Evolutionary conservation across 2,113 vertebrate species (phyloP).

Genomic region (Neomonachus schauinslandi): DNA sequence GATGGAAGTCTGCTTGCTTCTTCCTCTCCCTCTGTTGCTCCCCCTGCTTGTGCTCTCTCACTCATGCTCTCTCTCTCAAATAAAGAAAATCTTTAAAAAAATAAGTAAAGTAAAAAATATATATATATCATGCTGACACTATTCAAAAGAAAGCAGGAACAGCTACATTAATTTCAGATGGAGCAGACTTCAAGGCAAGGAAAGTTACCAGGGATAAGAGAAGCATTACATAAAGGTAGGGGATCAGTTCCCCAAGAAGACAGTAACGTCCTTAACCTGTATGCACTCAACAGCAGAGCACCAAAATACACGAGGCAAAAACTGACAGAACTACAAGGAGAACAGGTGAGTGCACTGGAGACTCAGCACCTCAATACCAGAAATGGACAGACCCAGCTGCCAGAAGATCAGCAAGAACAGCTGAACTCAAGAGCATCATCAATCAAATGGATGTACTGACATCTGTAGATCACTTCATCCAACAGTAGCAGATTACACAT

Average conservation of each 20-base stretch:
- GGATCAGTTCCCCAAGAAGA: neutral
- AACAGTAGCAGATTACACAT: accelerated
- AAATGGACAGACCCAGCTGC: neutral
- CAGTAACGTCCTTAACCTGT: accelerated
- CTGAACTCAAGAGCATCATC: accelerated
- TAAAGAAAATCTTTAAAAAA: neutral
- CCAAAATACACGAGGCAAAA: too few species aligned
- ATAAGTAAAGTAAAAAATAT: neutral
- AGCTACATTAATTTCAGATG: neutral
- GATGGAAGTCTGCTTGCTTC: too few species aligned
- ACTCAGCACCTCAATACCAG: accelerated
- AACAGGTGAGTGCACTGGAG: neutral
- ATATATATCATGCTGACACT: neutral
- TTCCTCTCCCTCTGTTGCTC: too few species aligned
- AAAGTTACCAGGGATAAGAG: neutral
- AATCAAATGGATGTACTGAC: too few species aligned
- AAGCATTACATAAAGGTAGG: neutral
- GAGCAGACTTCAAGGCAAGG: too few species aligned
- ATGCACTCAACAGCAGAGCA: neutral
- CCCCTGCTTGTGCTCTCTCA: too few species aligned
- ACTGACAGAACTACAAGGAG: neutral
- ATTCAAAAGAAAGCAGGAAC: neutral
- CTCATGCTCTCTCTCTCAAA: neutral
- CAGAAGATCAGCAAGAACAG: neutral
- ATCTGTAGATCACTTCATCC: accelerated